Base-by-base conservation (phyloP, 2,888 invertebrate genomes). In the Eupeodes luniger region DNA sequence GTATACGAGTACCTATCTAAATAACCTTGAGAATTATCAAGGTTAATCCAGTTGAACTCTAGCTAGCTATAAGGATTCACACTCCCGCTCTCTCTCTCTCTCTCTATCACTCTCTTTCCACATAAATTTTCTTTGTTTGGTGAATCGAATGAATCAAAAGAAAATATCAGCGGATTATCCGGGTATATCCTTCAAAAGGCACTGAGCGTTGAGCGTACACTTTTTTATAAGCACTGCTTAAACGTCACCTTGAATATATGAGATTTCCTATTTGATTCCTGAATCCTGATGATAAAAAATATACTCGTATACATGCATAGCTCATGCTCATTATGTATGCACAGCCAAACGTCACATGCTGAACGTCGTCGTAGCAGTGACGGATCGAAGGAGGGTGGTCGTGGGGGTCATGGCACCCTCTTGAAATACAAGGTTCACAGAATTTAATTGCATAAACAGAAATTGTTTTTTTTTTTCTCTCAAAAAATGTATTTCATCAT, bases 21-120 rank as follows among this genome's bases (percentile, higher is more conserved):
- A 72, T 78, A 78, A 85, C 85, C 85, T 85, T 85, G 72, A 69
- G 53, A n/a, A 72, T 77, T 81, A 66, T 77, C 77, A 85, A 72
- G 53, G 49, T 62, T 49, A 57, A 66, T 49, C 49, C 53, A 57
- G 57, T 51, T 69, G 57, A 57, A 59, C 59, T 75, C 44, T 12
- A 53, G 40, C 11, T 4, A 19, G 19, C 16, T 57, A 47, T 74
- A 66, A 77, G 61, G 40, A 66, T 59, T 81, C 49, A 9, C 66
- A 19, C 19, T 19, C 19, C 19, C 19, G 19, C 19, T 19, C 19
- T 19, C 19, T 19, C 19, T 19, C 19, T 19, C 19, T 19, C 19
- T 19, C 19, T 19, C 19, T 19, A 19, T 19, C 19, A 1, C 19
- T 19, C 19, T 19, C 19, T 19, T 19, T 19, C 19, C 19, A 19